Evolutionary conservation across 2,797 vertebrate species (phyloP).

Genomic region (Tenualosa thibaudeaui): DNA sequence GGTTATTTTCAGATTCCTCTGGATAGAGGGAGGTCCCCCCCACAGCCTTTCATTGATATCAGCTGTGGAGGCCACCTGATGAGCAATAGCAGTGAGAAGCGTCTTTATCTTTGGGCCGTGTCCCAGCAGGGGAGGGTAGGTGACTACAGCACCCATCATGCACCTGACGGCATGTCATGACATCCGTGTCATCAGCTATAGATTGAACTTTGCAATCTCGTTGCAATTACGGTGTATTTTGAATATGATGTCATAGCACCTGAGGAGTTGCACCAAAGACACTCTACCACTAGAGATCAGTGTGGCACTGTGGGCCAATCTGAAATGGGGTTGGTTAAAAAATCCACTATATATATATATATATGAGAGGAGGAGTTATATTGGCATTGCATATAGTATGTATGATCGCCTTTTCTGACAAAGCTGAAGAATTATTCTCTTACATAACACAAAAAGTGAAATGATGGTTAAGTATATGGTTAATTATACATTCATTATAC

Average conservation of each 20-base stretch:
- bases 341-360: not conserved
- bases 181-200: not conserved
- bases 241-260: not conserved
- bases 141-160: not conserved
- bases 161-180: not conserved
- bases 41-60: constrained; percentile 85
- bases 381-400: not conserved
- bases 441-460: not conserved
- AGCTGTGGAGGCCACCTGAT: constrained; percentile 93
- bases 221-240: too few relatives aligned
- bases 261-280: not conserved
- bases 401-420: not conserved
- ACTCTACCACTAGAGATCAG: constrained; percentile 65
- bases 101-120: constrained; percentile 90
- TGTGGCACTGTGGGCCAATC: constrained; percentile 34
- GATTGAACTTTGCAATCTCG: too few relatives aligned
- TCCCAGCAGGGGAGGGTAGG: constrained; percentile 93
- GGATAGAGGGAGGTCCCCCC: constrained; percentile 38
- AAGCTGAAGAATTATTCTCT: not conserved
- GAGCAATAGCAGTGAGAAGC: constrained; percentile 84
- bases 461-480: not conserved
- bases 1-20: constrained; percentile 43
- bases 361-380: not conserved
- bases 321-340: not conserved
- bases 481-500: not conserved